Base-by-base conservation (phyloP, 2,113 vertebrate species). In the Spea bombifrons region DNA sequence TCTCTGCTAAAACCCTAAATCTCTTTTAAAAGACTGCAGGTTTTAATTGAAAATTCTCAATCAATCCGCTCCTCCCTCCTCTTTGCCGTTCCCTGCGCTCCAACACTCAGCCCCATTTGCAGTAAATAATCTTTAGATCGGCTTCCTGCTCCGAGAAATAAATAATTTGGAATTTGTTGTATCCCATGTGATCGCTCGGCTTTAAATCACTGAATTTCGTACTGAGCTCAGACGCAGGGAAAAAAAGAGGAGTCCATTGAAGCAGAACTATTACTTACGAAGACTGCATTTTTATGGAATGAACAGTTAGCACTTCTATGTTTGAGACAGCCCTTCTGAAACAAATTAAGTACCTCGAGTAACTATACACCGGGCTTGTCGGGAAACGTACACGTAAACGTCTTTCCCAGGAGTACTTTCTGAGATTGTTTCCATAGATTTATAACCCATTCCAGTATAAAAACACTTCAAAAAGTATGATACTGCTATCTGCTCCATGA, bases 31-130 rank as follows among this genome's bases (percentile, higher is more conserved):
- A 89, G 89, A 86, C 74, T 85, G 82, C 84, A 86, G 85, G 67
- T 88, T 91, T 91, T 90, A 89, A 92, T 88, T 91, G 88, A 89
- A 91, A 90, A 85, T 79, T 7, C 84, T 84, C 86, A 80, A 63
- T 89, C 85, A 82, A 72, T 88, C 86, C 86, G 47, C 61, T 59
- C 66, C 46, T 81, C 67, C 76, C 80, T 83, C 76, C 59, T 61
- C 73, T 73, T 59, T 82, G 64, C 5, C 0, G 49, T 73, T 83
- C 76, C 67, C 45, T 75, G 82, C 76, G 82, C 81, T 82, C 79
- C 81, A 83, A 81, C 73, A 83, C 81, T 66, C 46, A 86, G 85
- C 65, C 55, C 82, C 86, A 86, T 83, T 85, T 84, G 84, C 84
- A 84, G 82, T 87, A 88, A 92, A 88, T 88, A 87, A 88, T 81